phyloP scores from a whole-genome alignment of 2,113 vertebrate genomes.

The Aphyosemion australe region DNA sequence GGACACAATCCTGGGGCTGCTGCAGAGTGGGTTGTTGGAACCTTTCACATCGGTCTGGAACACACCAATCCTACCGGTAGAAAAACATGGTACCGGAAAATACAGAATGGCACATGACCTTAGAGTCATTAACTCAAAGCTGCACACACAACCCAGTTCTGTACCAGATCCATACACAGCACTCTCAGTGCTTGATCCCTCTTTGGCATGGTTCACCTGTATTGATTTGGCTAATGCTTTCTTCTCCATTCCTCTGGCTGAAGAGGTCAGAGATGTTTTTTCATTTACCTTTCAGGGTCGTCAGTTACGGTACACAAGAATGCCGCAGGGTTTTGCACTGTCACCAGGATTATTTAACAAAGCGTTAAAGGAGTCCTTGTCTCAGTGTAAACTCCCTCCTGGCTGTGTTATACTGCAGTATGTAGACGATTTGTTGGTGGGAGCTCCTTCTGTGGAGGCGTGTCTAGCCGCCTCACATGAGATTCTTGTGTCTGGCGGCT shows the following conservation, averaged over 20 bases:
- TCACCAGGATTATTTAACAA: background rate
- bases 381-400: rapidly evolving
- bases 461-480: background rate
- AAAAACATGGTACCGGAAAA: background rate
- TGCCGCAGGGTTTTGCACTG: background rate
- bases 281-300: background rate
- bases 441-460: background rate
- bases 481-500: rapidly evolving
- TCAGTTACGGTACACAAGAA: background rate
- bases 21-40: background rate
- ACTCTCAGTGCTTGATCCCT: background rate
- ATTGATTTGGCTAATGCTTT: background rate
- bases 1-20: background rate
- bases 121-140: background rate
- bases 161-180: background rate
- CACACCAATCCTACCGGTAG: background rate
- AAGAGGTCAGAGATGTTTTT: background rate
- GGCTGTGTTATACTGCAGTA: background rate
- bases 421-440: background rate
- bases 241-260: background rate
- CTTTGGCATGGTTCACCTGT: background rate
- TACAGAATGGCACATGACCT: background rate
- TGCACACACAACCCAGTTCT: background rate
- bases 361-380: background rate
- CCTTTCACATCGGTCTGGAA: background rate